Conservation (phyloP, 2,797 vertebrate species). For the Hydrophis major region DNA sequence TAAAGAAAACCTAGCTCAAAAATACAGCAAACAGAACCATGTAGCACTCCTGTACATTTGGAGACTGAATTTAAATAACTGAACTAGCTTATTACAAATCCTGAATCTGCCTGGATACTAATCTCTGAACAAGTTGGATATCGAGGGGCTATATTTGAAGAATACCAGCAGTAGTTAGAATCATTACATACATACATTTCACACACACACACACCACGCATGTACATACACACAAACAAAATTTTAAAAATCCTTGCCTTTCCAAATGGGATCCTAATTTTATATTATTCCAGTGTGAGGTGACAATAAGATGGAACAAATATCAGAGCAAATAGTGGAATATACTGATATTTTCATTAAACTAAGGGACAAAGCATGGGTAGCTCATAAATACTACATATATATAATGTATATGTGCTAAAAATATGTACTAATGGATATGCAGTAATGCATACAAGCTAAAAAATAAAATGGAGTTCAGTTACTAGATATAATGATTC, state of each 20-base stretch:
- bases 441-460: neutral
- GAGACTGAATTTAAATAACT: neutral
- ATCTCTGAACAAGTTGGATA: constrained; percentile 32
- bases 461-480: neutral
- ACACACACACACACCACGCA: neutral
- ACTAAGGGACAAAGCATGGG: neutral
- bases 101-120: constrained; percentile 34
- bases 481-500: neutral
- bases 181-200: neutral
- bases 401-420: no score
- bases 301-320: neutral
- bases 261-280: neutral
- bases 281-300: neutral
- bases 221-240: neutral
- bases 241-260: neutral
- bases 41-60: neutral
- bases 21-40: no score
- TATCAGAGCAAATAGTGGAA: neutral
- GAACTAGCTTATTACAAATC: constrained; percentile 35
- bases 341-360: neutral
- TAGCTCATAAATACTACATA: neutral
- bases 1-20: no score
- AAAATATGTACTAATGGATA: neutral
- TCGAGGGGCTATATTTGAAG: constrained; percentile 3
- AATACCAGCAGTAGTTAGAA: neutral